These are phyloP conservation scores for Phoxinus dragarum DNA, from an alignment of 2,797 vertebrate genomes.

Conservation along the genomic window DNA sequence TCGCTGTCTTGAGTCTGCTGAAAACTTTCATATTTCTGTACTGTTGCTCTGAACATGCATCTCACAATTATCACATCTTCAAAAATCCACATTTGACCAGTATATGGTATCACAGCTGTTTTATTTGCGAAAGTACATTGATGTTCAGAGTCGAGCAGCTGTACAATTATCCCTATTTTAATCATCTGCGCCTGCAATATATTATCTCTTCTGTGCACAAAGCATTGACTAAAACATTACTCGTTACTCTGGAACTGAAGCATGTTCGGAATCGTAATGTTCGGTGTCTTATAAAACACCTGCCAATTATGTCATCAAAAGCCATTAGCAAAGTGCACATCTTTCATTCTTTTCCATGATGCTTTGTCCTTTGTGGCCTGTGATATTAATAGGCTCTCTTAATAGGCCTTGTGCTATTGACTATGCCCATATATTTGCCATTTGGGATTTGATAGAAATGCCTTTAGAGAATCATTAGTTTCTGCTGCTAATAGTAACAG, in stretches of 20 bases:
- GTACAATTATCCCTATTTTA: constrained; percentile 30
- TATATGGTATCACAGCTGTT: constrained; percentile 32
- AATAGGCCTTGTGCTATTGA: neutral
- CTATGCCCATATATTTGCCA: neutral
- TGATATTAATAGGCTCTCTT: constrained; percentile 17
- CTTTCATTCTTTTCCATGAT: neutral
- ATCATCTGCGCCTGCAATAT: constrained; percentile 10
- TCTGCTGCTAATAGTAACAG: neutral
- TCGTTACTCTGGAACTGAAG: constrained; percentile 16
- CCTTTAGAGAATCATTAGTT: neutral
- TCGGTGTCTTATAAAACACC: constrained; percentile 1
- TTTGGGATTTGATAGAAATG: constrained; percentile 10
- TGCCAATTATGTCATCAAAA: constrained; percentile 39
- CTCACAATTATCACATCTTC: constrained; percentile 17
- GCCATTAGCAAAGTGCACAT: neutral
- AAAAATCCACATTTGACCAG: neutral
- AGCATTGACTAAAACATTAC: constrained; percentile 34
- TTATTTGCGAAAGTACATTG: constrained; percentile 10
- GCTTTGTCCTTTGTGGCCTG: neutral
- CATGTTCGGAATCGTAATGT: constrained; percentile 19
- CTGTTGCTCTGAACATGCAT: neutral
- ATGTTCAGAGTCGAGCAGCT: constrained; percentile 31
- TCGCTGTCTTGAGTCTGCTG: neutral
- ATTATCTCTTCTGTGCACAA: constrained; percentile 19
- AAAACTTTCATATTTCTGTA: constrained; percentile 15